These are phyloP conservation scores for Nasonia longicornis DNA, from an alignment of 1,140 invertebrate species.

Conservation along the genomic window DNA sequence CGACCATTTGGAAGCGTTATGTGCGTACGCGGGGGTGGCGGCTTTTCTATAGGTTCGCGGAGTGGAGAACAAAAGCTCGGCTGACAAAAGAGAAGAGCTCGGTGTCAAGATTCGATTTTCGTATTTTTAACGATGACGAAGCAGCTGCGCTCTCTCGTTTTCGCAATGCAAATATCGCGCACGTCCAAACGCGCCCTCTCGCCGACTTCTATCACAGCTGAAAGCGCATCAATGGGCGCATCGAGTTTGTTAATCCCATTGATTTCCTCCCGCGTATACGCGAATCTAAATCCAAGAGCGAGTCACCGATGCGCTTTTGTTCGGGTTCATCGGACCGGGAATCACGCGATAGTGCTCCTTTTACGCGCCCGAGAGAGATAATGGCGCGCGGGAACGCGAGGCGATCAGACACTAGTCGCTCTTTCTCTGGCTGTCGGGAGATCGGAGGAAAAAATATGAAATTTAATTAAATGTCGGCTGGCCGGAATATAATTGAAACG, in stretches of 20 bases:
- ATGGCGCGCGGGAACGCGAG: neutral
- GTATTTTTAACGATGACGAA: too few species aligned
- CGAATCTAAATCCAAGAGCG: neutral
- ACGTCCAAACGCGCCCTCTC: neutral
- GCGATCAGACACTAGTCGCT: neutral
- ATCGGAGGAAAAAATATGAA: constrained; percentile 1
- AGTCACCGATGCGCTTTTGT: constrained; percentile 7
- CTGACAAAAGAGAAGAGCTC: too few species aligned
- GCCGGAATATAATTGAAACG: neutral
- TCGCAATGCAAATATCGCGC: neutral
- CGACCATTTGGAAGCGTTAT: neutral
- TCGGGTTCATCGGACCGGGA: constrained; percentile 6
- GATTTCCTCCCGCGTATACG: constrained; percentile 7
- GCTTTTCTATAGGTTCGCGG: too few species aligned
- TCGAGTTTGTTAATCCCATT: constrained; percentile 37
- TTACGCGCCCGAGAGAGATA: neutral
- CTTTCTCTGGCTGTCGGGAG: neutral
- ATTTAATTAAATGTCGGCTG: neutral
- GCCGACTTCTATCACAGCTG: neutral
- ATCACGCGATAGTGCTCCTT: neutral
- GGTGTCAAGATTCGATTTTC: too few species aligned
- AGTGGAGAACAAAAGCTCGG: too few species aligned
- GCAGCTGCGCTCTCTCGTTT: neutral
- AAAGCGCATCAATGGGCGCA: constrained; percentile 30
- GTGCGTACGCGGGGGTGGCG: too few species aligned